phyloP scores from a whole-genome alignment of 2,797 vertebrate genomes.

The Xenopus petersii region DNA sequence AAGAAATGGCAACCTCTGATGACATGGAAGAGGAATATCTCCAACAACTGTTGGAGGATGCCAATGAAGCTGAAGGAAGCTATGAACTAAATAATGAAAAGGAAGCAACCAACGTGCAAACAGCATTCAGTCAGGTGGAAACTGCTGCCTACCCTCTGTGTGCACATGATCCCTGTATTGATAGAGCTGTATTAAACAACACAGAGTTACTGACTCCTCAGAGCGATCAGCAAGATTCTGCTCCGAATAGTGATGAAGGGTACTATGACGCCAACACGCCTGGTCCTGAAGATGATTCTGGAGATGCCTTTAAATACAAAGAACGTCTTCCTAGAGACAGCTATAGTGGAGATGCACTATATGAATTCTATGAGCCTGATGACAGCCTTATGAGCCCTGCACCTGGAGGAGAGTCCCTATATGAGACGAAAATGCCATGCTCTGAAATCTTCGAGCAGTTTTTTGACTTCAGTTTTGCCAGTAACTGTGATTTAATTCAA shows the following conservation, averaged over 20 bases:
- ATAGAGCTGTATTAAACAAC: conserved; percentile 58
- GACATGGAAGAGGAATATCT: conserved; percentile 79
- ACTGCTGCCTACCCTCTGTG: conserved; percentile 60
- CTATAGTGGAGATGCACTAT: conserved; percentile 95
- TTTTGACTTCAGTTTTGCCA: conserved; percentile 65
- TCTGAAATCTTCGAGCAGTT: conserved; percentile 71
- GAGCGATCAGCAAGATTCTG: conserved; percentile 92
- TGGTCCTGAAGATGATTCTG: conserved; percentile 83
- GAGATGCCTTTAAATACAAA: conserved; percentile 72
- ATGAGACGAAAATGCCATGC: conserved; percentile 64
- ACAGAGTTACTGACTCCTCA: conserved; percentile 85
- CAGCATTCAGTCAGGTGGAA: conserved; percentile 55
- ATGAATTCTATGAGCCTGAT: conserved; percentile 89
- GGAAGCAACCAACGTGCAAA: conserved; percentile 56
- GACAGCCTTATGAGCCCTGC: conserved; percentile 84
- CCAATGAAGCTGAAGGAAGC: conserved; percentile 60
- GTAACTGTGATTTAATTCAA: conserved; percentile 57
- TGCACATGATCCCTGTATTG: conserved; percentile 59
- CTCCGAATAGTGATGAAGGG: conserved; percentile 93
- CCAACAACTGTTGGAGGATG: conserved; percentile 69
- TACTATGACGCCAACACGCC: conserved; percentile 92
- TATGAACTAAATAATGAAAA: conserved; percentile 59
- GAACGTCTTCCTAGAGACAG: conserved; percentile 89
- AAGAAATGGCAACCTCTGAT: conserved; percentile 94
- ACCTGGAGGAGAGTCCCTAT: conserved; percentile 72